Conservation (phyloP, 1,140 invertebrate genomes). For the Heliconius hewitsoni region DNA sequence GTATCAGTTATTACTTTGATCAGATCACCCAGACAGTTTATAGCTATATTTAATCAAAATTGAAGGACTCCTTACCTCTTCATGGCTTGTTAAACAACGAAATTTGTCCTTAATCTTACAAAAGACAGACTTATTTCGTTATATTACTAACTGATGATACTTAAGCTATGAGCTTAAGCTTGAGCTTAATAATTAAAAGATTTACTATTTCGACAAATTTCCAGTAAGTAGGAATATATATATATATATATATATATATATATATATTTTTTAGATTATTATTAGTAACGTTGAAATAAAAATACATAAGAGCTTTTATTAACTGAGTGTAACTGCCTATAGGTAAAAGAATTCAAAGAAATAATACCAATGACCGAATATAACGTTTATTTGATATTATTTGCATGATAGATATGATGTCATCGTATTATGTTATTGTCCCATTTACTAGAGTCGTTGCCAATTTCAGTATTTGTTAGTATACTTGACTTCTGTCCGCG, state of each 20-base stretch:
- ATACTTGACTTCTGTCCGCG: background rate
- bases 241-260: too few relatives aligned
- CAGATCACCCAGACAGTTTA: slow-evolving; percentile 19
- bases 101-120: background rate
- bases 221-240: too few relatives aligned
- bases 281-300: background rate
- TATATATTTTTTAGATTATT: too few relatives aligned
- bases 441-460: slow-evolving; percentile 5
- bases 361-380: background rate
- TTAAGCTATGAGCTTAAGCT: too few relatives aligned
- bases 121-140: background rate
- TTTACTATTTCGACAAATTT: background rate
- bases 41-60: slow-evolving; percentile 23
- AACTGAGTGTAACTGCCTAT: background rate
- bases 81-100: slow-evolving; percentile 19
- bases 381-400: slow-evolving; percentile 3
- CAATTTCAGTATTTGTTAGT: background rate
- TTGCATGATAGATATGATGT: background rate
- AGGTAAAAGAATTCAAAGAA: background rate
- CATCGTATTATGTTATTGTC: background rate
- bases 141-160: background rate
- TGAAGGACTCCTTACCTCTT: slow-evolving; percentile 13
- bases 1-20: slow-evolving; percentile 20
- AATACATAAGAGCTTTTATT: background rate
- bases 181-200: too few relatives aligned